Evolutionary conservation across 2,888 invertebrate genomes (phyloP), one percentile per base, ranked within the genome.

Genomic region (Corbicula japonica): DNA sequence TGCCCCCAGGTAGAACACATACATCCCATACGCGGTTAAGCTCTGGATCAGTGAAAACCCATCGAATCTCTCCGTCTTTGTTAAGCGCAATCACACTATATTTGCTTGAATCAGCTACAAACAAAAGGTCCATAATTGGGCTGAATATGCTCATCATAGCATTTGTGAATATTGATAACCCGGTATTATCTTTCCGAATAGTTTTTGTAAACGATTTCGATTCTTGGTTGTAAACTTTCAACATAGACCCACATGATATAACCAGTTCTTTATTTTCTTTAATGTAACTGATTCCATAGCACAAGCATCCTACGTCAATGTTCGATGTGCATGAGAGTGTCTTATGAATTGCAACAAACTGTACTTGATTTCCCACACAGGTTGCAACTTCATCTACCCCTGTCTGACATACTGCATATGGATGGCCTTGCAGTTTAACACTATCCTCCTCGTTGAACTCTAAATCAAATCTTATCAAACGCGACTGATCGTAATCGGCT

Each of bases 301-400:
- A 32, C 10, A 26, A 5, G 46, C 23, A 18, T 52, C 15, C 35
- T 34, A 48, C 50, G 1, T 32, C n/a, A 23, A 65, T 32, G 18
- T 35, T 26, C n/a, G 50, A 26, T 3, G 50, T 52, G 5, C 23
- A 5, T 26, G 35, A 8, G 26, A 65, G 35, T 1, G 26, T 15
- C 32, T 65, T 4, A 21, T n/a, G 26, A 26, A 65, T 28, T 35
- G 65, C 35, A 18, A 65, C 35, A 50, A 65, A 52, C 8, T 65
- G 65, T 26, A 65, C 34, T 18, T 23, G 15, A 35, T 18, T 65
- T 18, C 3, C 12, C 4, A 50, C 4, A 26, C 32, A 35, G 6
- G 52, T 38, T 18, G 65, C 65, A 32, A 65, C 65, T 26, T 65
- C 50, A 12, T 50, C 26, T 15, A 15, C 5, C 12, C 35, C 38